Evolutionary conservation across 2,888 invertebrate genomes (phyloP), one percentile per base, ranked within the genome.

Genomic region (Ennomos erosarius): DNA sequence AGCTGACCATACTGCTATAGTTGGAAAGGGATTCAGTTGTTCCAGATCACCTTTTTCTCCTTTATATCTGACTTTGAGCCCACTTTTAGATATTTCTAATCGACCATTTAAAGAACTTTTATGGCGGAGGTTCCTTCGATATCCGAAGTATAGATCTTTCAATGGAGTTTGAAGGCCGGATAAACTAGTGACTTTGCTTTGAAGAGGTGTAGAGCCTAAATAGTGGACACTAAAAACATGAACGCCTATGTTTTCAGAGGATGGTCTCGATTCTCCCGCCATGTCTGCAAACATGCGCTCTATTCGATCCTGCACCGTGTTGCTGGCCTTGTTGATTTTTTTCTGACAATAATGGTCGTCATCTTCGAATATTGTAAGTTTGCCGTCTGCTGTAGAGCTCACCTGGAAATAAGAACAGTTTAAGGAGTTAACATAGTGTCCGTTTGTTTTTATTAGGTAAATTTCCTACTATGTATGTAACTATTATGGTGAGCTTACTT

Each of bases 1-100:
- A 0, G 98, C 97, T 12, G 98, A 98, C 98, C 98, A 98, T 1
- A 98, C 98, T 1, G 98, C 98, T 84, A 98, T 98, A 45, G 97
- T 96, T 13, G 97, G 96, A 77, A 98, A 98, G 1, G 97, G 96
- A 76, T 98, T 97, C 52, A 96, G 82, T 74, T 94, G 93, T 79
- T 94, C 94, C 52, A 94, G 76, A 68, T 95, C 94, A 34, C 94
- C 93, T 76, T 93, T 93, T 26, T 94, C 93, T 33, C 94, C 94
- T 80, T 94, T 93, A 71, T 94, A 94, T 78, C 94, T 93, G n/a
- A 96, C 95, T 82, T 95, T 94, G n/a, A 97, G 87, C 13, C 97
- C 97, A 52, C 93, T 90, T 70, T 93, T 90, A 1, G 95, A 95
- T 68, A 96, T 96, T 82, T 95, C 95, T 79, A 96, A 78, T 64